phyloP scores from a whole-genome alignment of 1,140 invertebrate species.

The Camponotus floridanus region DNA sequence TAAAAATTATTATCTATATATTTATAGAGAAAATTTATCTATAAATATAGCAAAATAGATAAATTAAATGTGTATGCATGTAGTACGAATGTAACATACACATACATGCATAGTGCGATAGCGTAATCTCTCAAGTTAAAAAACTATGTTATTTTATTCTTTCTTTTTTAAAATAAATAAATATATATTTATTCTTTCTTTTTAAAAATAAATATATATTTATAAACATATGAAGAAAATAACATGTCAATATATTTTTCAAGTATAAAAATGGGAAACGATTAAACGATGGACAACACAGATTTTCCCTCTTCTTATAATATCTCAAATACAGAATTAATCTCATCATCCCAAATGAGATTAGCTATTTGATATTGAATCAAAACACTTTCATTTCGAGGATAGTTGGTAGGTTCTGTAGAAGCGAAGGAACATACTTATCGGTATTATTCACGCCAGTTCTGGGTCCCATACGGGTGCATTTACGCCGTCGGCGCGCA shows the following conservation, averaged over 20 bases:
- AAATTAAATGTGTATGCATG: neutral
- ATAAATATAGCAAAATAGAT: neutral
- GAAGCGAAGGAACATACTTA: constrained; percentile 42
- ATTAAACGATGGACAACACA: neutral
- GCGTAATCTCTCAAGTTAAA: neutral
- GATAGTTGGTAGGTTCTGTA: neutral
- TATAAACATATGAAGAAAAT: neutral
- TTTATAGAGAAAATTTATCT: constrained; percentile 4
- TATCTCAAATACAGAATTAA: neutral
- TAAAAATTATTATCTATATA: neutral
- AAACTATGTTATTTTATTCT: neutral
- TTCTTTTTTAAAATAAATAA: neutral
- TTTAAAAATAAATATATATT: neutral
- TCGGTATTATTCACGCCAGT: constrained; percentile 57
- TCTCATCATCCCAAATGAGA: constrained; percentile 10
- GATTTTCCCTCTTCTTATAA: neutral
- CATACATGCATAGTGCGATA: neutral
- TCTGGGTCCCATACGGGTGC: constrained; percentile 78
- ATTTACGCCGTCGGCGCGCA: constrained; percentile 77
- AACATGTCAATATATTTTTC: neutral
- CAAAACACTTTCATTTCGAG: constrained; percentile 31
- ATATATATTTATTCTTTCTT: neutral
- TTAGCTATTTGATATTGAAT: constrained; percentile 17
- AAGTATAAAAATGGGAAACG: neutral
- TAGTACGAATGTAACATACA: neutral